A percentile compares a stretch with the other conserved stretches of the same genome.
phyloP scores from a whole-genome alignment of 2,797 vertebrate species.

The Falco rusticolus region DNA sequence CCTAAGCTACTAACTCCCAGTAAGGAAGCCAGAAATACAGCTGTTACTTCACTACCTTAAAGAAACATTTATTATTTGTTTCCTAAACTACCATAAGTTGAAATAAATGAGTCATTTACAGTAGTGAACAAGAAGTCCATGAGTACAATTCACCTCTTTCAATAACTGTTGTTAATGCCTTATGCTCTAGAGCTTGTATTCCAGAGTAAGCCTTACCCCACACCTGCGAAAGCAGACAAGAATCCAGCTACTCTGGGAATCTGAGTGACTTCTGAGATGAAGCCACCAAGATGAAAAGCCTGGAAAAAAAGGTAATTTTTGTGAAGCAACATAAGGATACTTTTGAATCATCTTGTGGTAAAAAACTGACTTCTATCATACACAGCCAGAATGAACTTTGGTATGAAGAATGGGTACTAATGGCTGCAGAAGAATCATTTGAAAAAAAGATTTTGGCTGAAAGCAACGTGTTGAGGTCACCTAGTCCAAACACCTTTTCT shows the following conservation, averaged over 20 bases:
- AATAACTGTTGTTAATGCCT: background rate
- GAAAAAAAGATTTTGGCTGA: background rate
- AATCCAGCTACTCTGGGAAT: background rate
- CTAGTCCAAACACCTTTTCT: background rate
- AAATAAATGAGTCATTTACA: background rate
- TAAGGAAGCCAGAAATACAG: conserved; percentile 14
- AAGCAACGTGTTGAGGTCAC: background rate
- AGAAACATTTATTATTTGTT: background rate
- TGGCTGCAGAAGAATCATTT: background rate
- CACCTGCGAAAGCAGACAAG: background rate
- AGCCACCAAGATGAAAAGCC: background rate
- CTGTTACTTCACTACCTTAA: background rate
- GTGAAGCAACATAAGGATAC: background rate
- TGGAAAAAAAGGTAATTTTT: background rate
- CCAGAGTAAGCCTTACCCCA: background rate
- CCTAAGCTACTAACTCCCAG: conserved; percentile 14
- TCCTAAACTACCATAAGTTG: background rate
- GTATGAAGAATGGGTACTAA: background rate
- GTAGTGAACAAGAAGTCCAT: background rate
- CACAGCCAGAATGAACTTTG: background rate
- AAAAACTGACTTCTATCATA: background rate
- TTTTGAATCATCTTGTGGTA: background rate
- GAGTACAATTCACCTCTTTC: background rate
- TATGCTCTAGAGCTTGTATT: background rate
- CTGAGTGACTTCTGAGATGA: background rate